These are phyloP conservation scores for Perca schrenkii DNA, from an alignment of 2,113 vertebrate species.

Conservation along the genomic window DNA sequence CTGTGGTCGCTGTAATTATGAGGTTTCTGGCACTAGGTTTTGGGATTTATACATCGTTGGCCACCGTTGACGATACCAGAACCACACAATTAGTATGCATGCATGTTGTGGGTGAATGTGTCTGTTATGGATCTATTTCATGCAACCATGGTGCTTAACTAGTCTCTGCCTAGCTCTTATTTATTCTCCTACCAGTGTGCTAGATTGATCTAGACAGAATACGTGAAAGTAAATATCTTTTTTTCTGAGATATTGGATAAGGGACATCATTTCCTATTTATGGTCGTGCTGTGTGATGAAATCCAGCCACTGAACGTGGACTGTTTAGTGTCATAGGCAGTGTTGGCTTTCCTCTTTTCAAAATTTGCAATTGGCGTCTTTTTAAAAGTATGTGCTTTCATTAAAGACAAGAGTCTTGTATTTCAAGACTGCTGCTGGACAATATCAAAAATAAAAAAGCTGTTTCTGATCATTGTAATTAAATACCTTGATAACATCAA, in stretches of 20 bases:
- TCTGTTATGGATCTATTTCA: constrained; percentile 30
- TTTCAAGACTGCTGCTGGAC: constrained; percentile 12
- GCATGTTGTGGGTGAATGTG: constrained; percentile 38
- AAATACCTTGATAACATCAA: background rate
- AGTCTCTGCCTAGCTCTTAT: background rate
- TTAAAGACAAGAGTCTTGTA: background rate
- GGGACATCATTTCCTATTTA: background rate
- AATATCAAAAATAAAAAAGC: background rate
- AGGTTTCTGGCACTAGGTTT: constrained; percentile 38
- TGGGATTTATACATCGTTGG: constrained; percentile 39
- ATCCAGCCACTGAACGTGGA: constrained; percentile 4
- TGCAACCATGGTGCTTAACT: constrained; percentile 3
- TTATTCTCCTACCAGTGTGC: background rate
- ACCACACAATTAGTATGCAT: constrained; percentile 60
- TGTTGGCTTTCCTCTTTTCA: background rate
- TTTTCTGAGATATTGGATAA: constrained; percentile 1
- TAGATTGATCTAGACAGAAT: background rate
- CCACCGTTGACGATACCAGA: constrained; percentile 23
- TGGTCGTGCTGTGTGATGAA: constrained; percentile 21
- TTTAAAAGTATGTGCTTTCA: background rate
- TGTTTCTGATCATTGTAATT: background rate
- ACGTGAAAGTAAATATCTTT: background rate
- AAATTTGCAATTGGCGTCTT: constrained; percentile 5
- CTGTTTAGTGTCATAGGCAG: constrained; percentile 6
- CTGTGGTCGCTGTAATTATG: constrained; percentile 50